Conservation (phyloP, 1,140 invertebrate species). For the Ips typographus region DNA sequence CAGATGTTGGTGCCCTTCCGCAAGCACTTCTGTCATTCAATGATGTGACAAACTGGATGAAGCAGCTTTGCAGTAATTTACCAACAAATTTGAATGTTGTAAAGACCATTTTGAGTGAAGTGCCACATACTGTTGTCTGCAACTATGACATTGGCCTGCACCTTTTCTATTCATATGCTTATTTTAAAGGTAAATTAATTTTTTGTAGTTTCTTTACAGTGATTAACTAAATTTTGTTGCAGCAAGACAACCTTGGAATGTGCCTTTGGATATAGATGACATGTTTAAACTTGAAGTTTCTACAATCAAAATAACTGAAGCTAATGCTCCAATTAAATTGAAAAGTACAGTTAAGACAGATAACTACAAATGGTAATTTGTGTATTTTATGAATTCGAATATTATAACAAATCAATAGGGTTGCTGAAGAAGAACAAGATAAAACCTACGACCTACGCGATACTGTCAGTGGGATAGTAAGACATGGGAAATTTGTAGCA, state of each 20-base stretch:
- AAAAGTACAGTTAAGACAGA: neutral
- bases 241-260: slow-evolving; percentile 35
- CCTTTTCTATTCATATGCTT: slow-evolving; percentile 32
- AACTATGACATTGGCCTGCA: slow-evolving; percentile 34
- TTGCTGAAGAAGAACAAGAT: slow-evolving; percentile 33
- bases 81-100: slow-evolving; percentile 20
- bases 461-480: slow-evolving; percentile 31
- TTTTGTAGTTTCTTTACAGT: too few relatives aligned
- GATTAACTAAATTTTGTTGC: too few relatives aligned
- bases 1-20: slow-evolving; percentile 23
- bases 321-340: slow-evolving; percentile 25
- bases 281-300: slow-evolving; percentile 22
- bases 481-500: slow-evolving; percentile 38
- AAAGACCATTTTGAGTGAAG: slow-evolving; percentile 28
- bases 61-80: neutral
- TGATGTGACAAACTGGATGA: slow-evolving; percentile 34
- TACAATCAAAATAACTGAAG: slow-evolving; percentile 32
- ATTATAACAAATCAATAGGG: slow-evolving; percentile 16
- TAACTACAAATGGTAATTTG: too few relatives aligned
- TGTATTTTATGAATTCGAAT: too few relatives aligned
- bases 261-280: slow-evolving; percentile 32
- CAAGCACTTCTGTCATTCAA: slow-evolving; percentile 21
- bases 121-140: slow-evolving; percentile 31
- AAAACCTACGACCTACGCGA: slow-evolving; percentile 23
- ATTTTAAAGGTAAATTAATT: neutral